Base-by-base conservation (phyloP, 2,888 invertebrate genomes). In the Selenia dentaria region DNA sequence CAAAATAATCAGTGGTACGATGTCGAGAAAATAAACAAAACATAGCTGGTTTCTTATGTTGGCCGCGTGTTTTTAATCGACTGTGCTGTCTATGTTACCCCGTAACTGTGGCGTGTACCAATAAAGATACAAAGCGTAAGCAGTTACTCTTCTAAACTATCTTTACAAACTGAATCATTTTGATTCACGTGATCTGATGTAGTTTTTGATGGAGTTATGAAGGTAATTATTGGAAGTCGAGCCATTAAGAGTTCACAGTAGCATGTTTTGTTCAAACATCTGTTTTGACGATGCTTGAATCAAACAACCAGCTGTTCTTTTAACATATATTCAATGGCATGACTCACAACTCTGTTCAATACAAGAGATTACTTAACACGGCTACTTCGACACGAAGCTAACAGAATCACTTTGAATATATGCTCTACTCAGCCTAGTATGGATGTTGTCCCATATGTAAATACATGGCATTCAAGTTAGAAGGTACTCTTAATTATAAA, bases 11-110 rank as follows among this genome's bases (percentile, higher is more conserved):
- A 62, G 65, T 62, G 70, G 70, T 66, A 63, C 68, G 71, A 71
- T 64, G 67, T 44, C 63, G 67, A 54, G 62, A 72, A 75, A 80
- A 82, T 75, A 83, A 83, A 83, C 79, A 78, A 59, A 55, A 62
- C 68, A n/a, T 65, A 59, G 54, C 59, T n/a, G 49, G 51, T 55
- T n/a, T 58, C 28, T 52, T 57, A 56, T 45, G 54, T 54, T 51
- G 59, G 51, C 55, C 50, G 58, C 48, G 54, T 62, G 58, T 65
- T 67, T 62, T 67, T 65, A 51, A 53, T 53, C 41, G 36, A 50
- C 46, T 39, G 28, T 47, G 47, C 40, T 47, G 32, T 27, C 34
- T 35, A 38, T 39, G 43, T 45, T 46, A 29, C 29, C 34, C 18
- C n/a, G 27, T 18, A 18, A 8, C 22, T 37, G 35, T 26, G 13